Evolutionary conservation across 2,113 vertebrate species (phyloP), one percentile per base, ranked within the genome.

Genomic region (Malurus alboscapulatus): DNA sequence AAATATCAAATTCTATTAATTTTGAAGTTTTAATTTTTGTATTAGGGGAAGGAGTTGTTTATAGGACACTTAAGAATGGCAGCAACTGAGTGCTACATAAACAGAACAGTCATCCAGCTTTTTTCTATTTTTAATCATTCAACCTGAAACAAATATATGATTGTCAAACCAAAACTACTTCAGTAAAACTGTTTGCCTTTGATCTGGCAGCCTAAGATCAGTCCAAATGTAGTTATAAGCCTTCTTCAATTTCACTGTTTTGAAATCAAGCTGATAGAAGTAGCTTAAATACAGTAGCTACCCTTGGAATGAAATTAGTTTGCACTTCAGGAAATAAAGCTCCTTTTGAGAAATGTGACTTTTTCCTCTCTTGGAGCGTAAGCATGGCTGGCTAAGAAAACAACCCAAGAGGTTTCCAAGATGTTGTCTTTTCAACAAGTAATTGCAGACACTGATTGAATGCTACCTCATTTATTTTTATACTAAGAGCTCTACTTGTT

Each of bases 271-370:
- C 25, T 0, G 1, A 42, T 44, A 72, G 71, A 85, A 76, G 32
- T 80, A 79, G 32, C 42, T 87, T 87, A 73, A 91, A 62, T 62
- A 51, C 40, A 19, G 55, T 47, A n/a, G 77, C 82, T 88, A 58
- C 8, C 19, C 58, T 92, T 91, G 48, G 63, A 84, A 89, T 58
- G 21, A 91, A 91, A 91, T 86, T 16, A 76, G 26, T 78, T 84
- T 85, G 38, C 77, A 89, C 91, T 92, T 91, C 54, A 91, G 87
- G 91, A 91, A 91, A 89, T 71, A 62, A 81, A 87, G 54, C 72
- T 58, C 38, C 66, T 66, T 80, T 94, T 85, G 69, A 85, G 77
- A 89, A 94, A 58, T 3, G 4, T 81, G 57, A 57, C 17, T 74
- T 93, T 96, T 96, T 78, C n/a, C 9, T 66, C 53, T 65, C 42